Evolutionary conservation across 2,888 invertebrate genomes (phyloP).

Genomic region (Campaea margaritaria): DNA sequence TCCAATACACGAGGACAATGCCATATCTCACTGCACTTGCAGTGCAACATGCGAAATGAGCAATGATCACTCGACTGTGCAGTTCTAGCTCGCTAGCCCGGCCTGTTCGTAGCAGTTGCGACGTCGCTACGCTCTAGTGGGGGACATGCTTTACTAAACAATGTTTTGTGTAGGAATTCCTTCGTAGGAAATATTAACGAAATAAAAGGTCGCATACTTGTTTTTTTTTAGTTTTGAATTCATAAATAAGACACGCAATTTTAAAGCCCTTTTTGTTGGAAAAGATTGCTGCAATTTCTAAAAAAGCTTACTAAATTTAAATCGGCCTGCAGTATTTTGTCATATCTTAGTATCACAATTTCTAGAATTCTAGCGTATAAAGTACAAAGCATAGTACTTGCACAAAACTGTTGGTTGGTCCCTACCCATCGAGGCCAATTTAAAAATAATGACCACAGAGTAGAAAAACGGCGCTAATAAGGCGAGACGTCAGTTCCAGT

Average conservation of each 20-base stretch:
- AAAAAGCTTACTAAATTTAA: too few species aligned
- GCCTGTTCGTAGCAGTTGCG: too few species aligned
- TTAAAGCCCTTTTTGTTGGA: too few species aligned
- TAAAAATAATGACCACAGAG: conserved; percentile 5
- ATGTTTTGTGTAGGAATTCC: conserved; percentile 7
- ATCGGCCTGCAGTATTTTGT: too few species aligned
- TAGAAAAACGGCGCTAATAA: conserved; percentile 5
- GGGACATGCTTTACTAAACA: conserved; percentile 25
- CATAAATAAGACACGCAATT: too few species aligned
- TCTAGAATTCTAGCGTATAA: too few species aligned
- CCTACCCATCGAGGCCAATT: not conserved
- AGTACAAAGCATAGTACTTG: too few species aligned
- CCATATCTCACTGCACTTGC: too few species aligned
- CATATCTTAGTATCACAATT: too few species aligned
- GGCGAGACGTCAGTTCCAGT: conserved; percentile 4
- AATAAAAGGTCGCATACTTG: not conserved
- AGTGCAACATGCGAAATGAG: not conserved
- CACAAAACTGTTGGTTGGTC: too few species aligned
- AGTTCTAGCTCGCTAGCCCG: not conserved
- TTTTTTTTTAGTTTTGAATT: not conserved
- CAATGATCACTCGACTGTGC: conserved; percentile 21
- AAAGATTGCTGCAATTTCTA: too few species aligned
- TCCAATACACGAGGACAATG: not conserved
- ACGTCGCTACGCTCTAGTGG: conserved; percentile 13
- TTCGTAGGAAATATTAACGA: not conserved